Base-by-base conservation (phyloP, 2,113 vertebrate genomes). In the Illadopsis cleaveri region DNA sequence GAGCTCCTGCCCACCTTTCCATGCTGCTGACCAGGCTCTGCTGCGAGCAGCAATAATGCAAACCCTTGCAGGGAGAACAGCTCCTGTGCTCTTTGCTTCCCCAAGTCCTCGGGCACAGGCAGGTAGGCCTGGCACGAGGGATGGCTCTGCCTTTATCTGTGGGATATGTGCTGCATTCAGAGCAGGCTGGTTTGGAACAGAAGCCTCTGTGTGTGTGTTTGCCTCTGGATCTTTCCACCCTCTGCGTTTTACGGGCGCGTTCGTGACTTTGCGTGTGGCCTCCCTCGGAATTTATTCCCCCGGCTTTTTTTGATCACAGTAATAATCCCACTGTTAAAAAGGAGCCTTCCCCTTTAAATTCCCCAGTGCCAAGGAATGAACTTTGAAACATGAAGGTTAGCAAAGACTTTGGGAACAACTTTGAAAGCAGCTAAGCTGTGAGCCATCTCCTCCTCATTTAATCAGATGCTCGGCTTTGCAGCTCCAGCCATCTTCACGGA, bases 331-430 rank as follows among this genome's bases (percentile, higher is more conserved):
- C 40, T 65, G 42, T 33, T 79, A 30, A 65, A 93, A 78, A 85
- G 40, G 64, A 95, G 33, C 76, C 51, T 71, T 85, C 61, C 76
- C 64, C 73, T 96, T 96, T 88, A 90, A 95, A 94, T 96, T 91
- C 94, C 84, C 83, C 66, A n/a, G 11, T 42, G 78, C 84, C 75
- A 40, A 38, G 37, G 33, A 87, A 6, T 56, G 65, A 90, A 92
- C 94, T 96, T 92, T 96, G 88, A 97, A 96, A 92, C 35, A 21
- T 11, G 92, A 95, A 97, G 95, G 96, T 93, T 93, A 95, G 84
- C 77, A 75, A 66, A 96, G 93, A 94, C 92, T 96, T 97, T 84
- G 60, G 81, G 88, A 83, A 76, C 78, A 94, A 80, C 88, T 96
- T 78, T 94, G 91, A 95, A 93, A 94, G 94, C 56, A 56, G 94